phyloP scores from a whole-genome alignment of 2,888 invertebrate species.

The Amaurobius ferox region DNA sequence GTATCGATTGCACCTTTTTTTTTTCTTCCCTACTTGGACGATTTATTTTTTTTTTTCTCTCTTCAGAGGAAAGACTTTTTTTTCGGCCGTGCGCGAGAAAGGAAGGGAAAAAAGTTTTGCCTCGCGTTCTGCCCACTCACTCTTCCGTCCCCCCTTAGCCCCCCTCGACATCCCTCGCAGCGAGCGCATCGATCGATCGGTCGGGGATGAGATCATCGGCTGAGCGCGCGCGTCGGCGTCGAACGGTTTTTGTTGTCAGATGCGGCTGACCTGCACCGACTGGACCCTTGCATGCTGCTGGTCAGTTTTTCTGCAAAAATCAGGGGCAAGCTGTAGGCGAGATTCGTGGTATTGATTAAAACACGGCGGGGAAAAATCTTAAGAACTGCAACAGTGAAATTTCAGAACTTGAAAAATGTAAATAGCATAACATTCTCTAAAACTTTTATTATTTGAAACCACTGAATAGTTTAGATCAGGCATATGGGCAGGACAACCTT shows the following conservation, averaged over 20 bases:
- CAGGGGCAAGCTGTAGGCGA: neutral
- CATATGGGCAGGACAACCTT: too few relatives aligned
- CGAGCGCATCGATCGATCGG: slow-evolving; percentile 25
- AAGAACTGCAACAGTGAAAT: too few relatives aligned
- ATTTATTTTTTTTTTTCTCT: slow-evolving; percentile 33
- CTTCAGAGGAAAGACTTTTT: slow-evolving; percentile 7
- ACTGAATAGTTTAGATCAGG: too few relatives aligned
- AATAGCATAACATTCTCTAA: too few relatives aligned
- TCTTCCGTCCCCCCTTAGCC: slow-evolving; percentile 21
- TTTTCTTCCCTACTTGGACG: slow-evolving; percentile 28
- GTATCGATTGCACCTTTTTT: slow-evolving; percentile 67
- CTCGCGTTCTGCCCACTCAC: slow-evolving; percentile 44
- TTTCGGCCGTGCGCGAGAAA: slow-evolving; percentile 37
- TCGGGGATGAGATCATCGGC: slow-evolving; percentile 61
- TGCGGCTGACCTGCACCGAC: neutral
- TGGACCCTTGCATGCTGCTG: neutral
- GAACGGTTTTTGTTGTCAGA: slow-evolving; percentile 35
- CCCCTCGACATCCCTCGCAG: slow-evolving; percentile 28
- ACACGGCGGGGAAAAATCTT: too few relatives aligned
- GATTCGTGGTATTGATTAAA: too few relatives aligned
- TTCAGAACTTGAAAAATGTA: too few relatives aligned
- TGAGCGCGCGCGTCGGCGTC: slow-evolving; percentile 23
- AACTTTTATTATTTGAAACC: too few relatives aligned
- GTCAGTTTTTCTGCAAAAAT: neutral
- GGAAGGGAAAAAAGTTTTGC: slow-evolving; percentile 70